Evolutionary conservation across 2,797 vertebrate species (phyloP).

Genomic region (Telmatherina bonti): DNA sequence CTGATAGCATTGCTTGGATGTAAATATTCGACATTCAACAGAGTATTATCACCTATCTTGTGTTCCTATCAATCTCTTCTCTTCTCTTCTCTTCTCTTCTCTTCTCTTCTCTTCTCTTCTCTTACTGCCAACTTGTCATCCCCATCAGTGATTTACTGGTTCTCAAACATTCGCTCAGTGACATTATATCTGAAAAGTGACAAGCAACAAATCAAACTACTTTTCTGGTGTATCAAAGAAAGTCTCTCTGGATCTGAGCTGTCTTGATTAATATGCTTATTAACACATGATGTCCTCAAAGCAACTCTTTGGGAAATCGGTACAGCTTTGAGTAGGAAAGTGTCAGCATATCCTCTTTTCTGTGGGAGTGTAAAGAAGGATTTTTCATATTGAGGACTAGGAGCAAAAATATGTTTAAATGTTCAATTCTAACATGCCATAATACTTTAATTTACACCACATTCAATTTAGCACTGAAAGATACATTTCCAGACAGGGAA

Average conservation of each 20-base stretch:
- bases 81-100: neutral
- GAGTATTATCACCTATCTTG: constrained; percentile 19
- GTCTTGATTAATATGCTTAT: constrained; percentile 54
- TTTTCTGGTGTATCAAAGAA: constrained; percentile 53
- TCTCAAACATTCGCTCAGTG: constrained; percentile 31
- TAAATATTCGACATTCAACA: constrained; percentile 44
- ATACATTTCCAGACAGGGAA: constrained; percentile 18
- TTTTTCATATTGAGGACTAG: constrained; percentile 17
- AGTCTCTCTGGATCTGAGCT: constrained; percentile 42
- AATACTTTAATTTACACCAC: neutral
- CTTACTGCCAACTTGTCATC: constrained; percentile 30
- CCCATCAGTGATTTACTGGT: constrained; percentile 51
- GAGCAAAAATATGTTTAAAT: neutral
- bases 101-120: neutral
- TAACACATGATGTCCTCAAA: constrained; percentile 49
- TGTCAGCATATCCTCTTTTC: constrained; percentile 18
- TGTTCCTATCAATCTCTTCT: neutral
- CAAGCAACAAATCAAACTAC: constrained; percentile 62
- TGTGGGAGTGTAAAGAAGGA: constrained; percentile 10
- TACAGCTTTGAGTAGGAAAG: constrained; percentile 36
- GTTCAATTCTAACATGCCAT: neutral
- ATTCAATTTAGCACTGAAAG: neutral
- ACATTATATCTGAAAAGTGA: constrained; percentile 64
- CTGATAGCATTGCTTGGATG: constrained; percentile 41
- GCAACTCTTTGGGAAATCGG: constrained; percentile 32